Evolutionary conservation across 2,113 vertebrate genomes (phyloP), one percentile per base, ranked within the genome.

Genomic region (Podarcis raffonei): DNA sequence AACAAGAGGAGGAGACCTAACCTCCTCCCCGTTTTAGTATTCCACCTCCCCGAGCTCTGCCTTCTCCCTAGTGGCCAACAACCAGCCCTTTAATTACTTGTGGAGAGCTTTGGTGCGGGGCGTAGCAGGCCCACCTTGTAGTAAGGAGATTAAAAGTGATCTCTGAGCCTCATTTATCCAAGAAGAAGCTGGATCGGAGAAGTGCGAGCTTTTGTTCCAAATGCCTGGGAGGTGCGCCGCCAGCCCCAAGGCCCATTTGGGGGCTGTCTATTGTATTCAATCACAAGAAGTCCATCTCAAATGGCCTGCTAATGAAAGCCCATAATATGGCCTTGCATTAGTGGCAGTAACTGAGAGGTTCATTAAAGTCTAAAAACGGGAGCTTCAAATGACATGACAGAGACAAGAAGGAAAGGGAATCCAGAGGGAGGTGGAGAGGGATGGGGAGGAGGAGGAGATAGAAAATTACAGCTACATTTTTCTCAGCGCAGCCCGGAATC

Each of bases 321-420:
- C 87, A 77, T 78, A 68, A 57, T 69, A 0, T 0, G 1, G 76
- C 57, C 85, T 82, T 88, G 89, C 89, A 5, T 89, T 90, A 81
- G 88, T 0, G 35, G 81, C 87, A 59, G 42, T 6, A 89, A 30
- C 39, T 18, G 81, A 88, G 90, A 80, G n/a, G 15, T 1, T 91
- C 91, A 78, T 89, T 84, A 94, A 77, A 0, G 6, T n/a, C 25
- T 65, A 86, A 87, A 2, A 83, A 90, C 72, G 78, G 59, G 68
- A 80, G 57, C 71, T 48, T 42, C 37, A 72, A 91, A 86, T 85
- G 59, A 77, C 72, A 57, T 2, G 79, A 65, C 53, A 86, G 89
- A 42, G 68, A 89, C 42, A 37, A 30, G 66, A 72, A 27, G 30
- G 35, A 35, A 4, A 72, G 71, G 0, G 3, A 74, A 20, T 91